Conservation (phyloP, 2,888 invertebrate genomes). For the Cephonodes hylas region DNA sequence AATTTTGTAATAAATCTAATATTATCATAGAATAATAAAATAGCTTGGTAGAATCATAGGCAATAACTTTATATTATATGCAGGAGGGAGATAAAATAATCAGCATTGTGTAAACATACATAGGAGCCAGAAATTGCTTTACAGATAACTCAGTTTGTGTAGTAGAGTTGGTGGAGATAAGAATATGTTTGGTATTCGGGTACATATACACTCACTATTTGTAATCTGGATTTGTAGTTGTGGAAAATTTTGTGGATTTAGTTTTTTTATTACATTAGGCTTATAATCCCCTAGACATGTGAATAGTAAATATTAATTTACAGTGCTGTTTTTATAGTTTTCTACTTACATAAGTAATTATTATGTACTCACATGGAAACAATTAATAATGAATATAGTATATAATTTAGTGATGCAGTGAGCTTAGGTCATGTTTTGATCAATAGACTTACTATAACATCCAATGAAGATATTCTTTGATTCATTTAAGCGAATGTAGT, state of each 20-base stretch:
- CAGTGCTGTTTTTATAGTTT: too few relatives aligned
- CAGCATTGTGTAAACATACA: constrained; percentile 26
- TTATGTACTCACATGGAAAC: too few relatives aligned
- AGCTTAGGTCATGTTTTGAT: too few relatives aligned
- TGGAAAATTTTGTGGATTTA: neutral
- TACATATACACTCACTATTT: neutral
- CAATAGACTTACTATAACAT: too few relatives aligned
- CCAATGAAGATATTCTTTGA: too few relatives aligned
- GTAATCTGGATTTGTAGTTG: neutral
- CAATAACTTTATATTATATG: neutral
- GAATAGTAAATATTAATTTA: too few relatives aligned
- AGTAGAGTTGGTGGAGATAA: constrained; percentile 36
- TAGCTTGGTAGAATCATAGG: neutral
- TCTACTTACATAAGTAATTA: too few relatives aligned
- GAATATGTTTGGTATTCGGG: constrained; percentile 21
- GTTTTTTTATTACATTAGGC: too few relatives aligned
- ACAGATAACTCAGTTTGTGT: constrained; percentile 44
- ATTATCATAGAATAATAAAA: neutral
- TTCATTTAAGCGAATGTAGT: too few relatives aligned
- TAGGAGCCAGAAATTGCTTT: constrained; percentile 30
- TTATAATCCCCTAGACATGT: too few relatives aligned
- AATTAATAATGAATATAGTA: too few relatives aligned
- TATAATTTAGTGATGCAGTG: too few relatives aligned
- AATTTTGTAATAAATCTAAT: neutral
- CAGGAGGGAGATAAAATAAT: constrained; percentile 17